Base-by-base conservation (phyloP, 2,113 vertebrate genomes). In the Lamprotornis superbus region DNA sequence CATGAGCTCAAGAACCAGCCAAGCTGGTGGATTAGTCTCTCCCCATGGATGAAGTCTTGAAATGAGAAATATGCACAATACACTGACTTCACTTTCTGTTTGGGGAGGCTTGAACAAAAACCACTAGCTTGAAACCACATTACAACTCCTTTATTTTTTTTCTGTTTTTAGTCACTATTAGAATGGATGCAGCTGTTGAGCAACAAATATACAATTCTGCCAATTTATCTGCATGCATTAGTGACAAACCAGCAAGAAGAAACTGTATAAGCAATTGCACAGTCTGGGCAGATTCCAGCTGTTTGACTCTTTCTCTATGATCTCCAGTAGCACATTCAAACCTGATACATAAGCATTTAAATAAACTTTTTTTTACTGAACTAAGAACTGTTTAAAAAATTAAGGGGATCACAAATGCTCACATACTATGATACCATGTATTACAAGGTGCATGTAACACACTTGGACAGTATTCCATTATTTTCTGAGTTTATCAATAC, bases 381-480 rank as follows among this genome's bases (percentile, higher is more conserved):
- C 23, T n/a, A 35, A 80, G 52, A 71, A 28, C 21, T 15, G 8
- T 14, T 25, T 9, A 55, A 70, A 89, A 77, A 79, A 50, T 22
- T 8, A 47, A 2, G 6, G 10, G 37, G 14, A 47, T 55, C 11
- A n/a, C 31, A 86, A 86, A 89, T 16, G 56, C 12, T 73, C 28
- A 33, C 1, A 0, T n/a, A n/a, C 42, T 49, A 30, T 0, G 0
- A 40, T 2, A 65, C 16, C 24, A 28, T 10, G 9, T 24, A 78
- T 52, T 42, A 46, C 3, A 7, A 64, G 16, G n/a, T 63, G 40
- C 12, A 49, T 20, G 23, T 20, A 83, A 73, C 23, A 46, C 9
- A 55, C 20, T 0, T 49, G 30, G 60, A 60, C 9, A 53, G 16
- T 14, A 64, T 39, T 31, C 21, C 28, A 50, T 50, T 61, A 39